Evolutionary conservation across 2,113 vertebrate species (phyloP).

Genomic region (Ovis canadensis): DNA sequence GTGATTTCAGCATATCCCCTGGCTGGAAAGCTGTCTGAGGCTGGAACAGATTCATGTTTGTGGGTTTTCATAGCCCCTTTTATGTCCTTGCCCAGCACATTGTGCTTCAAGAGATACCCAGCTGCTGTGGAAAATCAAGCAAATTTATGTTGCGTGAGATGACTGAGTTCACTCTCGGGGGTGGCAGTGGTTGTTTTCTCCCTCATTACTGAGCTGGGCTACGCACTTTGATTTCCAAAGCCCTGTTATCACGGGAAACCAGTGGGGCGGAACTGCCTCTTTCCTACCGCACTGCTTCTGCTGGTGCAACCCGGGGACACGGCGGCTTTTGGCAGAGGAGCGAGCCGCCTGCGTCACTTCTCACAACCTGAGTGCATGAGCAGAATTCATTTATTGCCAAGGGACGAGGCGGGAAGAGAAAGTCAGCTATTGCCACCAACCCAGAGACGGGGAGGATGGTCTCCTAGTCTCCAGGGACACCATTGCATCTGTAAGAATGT

Average conservation of each 20-base stretch:
- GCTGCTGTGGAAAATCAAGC: not conserved
- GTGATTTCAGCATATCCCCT: slow-evolving; percentile 19
- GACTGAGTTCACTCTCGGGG: not conserved
- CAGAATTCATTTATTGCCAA: not conserved
- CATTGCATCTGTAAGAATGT: not conserved
- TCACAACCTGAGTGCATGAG: not conserved
- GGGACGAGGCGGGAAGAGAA: not conserved
- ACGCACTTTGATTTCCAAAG: not conserved
- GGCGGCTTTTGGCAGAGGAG: slow-evolving; percentile 42
- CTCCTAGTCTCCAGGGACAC: not conserved
- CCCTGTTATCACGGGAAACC: not conserved
- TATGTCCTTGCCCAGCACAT: not conserved
- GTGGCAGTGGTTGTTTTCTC: not conserved
- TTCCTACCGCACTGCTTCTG: slow-evolving; percentile 23
- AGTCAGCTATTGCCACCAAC: not conserved
- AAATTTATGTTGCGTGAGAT: not conserved
- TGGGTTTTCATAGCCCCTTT: not conserved
- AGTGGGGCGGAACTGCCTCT: slow-evolving; percentile 36
- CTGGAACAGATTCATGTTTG: slow-evolving; percentile 21
- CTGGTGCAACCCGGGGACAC: not conserved
- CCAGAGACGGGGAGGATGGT: not conserved
- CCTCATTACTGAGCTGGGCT: not conserved
- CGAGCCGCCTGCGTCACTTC: not conserved
- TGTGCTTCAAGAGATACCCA: not conserved
- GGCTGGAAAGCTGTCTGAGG: not conserved